These are phyloP conservation scores for Oligia strigilis DNA, from an alignment of 2,888 invertebrate genomes.

Conservation along the genomic window DNA sequence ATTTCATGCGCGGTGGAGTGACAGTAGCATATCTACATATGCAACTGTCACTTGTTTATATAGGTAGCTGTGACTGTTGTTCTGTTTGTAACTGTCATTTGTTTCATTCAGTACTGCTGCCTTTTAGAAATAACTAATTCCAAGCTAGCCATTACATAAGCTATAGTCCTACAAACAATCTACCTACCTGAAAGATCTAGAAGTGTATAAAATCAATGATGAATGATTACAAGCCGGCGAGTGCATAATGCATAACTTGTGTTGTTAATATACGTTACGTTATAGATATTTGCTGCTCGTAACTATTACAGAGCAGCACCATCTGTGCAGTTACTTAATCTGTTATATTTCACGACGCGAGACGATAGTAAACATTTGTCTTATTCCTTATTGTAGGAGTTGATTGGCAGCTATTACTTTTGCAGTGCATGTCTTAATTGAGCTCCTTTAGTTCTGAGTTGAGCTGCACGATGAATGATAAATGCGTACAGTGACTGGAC, in stretches of 20 bases:
- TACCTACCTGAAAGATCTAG: constrained; percentile 34
- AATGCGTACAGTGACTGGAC: neutral
- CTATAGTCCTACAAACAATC: constrained; percentile 20
- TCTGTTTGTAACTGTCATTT: neutral
- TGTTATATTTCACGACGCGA: constrained; percentile 32
- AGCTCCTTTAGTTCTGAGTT: neutral
- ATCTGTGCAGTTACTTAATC: constrained; percentile 46
- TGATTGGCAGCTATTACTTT: neutral
- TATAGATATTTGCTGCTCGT: constrained; percentile 41
- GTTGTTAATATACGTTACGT: constrained; percentile 52
- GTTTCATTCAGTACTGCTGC: neutral
- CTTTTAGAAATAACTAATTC: neutral
- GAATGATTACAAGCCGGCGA: constrained; percentile 42
- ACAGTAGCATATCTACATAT: too few species aligned
- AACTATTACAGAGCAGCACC: constrained; percentile 47
- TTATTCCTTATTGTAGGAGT: constrained; percentile 22
- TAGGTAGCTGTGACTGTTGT: neutral
- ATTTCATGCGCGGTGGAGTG: too few species aligned
- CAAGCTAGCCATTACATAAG: constrained; percentile 11
- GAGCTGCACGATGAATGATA: too few species aligned
- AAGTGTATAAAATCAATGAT: constrained; percentile 52
- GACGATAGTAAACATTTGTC: constrained; percentile 15
- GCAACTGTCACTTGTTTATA: too few species aligned
- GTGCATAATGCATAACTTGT: constrained; percentile 50
- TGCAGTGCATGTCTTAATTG: too few species aligned